Conservation (phyloP, 2,888 invertebrate species). For the Tribolium freemani region DNA sequence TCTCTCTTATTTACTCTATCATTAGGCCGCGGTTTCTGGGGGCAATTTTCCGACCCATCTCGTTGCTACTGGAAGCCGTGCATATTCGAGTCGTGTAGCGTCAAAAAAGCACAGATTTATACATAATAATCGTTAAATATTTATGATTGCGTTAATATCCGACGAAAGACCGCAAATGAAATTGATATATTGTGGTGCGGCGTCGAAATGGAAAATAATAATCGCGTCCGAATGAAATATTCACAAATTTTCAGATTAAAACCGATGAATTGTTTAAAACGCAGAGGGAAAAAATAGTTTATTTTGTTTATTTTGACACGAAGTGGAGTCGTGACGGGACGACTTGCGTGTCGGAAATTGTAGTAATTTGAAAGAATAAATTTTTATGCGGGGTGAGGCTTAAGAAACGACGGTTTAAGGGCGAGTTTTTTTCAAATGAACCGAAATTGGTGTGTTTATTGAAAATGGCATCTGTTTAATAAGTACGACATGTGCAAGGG, state of each 20-base stretch:
- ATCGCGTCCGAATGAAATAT: conserved; percentile 19
- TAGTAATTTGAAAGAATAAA: not conserved
- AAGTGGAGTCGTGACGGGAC: not conserved
- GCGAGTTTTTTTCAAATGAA: not conserved
- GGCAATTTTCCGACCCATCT: conserved; percentile 53
- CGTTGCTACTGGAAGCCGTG: conserved; percentile 51
- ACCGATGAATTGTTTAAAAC: not conserved
- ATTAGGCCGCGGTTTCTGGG: conserved; percentile 54
- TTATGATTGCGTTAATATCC: not conserved
- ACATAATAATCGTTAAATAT: conserved; percentile 25
- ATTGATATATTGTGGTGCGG: conserved; percentile 56
- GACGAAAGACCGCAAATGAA: conserved; percentile 53
- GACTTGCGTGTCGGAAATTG: not conserved
- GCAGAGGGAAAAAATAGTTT: not conserved
- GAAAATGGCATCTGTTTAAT: conserved; percentile 33
- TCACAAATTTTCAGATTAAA: conserved; percentile 13
- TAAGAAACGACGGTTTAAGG: not conserved
- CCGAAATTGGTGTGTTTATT: not conserved
- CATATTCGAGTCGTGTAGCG: too few species aligned
- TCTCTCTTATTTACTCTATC: conserved; percentile 45
- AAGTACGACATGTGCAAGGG: conserved; percentile 19
- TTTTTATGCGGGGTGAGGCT: not conserved
- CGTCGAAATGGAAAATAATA: conserved; percentile 57
- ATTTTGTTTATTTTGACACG: not conserved
- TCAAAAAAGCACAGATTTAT: conserved; percentile 18